Conservation (phyloP, 2,797 vertebrate species). For the Euphonia xanthogaster region DNA sequence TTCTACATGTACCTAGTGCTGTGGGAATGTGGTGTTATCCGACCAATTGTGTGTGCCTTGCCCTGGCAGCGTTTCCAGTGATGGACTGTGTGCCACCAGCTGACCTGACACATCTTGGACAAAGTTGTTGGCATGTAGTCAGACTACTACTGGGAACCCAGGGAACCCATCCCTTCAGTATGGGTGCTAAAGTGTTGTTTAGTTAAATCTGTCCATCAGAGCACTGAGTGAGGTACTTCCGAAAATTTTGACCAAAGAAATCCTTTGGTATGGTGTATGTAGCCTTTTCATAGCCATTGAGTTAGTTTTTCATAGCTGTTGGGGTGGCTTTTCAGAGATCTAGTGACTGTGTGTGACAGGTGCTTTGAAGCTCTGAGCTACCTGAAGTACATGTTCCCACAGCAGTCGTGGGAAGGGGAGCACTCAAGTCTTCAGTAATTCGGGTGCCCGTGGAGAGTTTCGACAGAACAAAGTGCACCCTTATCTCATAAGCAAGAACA, state of each 20-base stretch:
- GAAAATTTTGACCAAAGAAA: not conserved
- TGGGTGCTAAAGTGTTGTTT: not conserved
- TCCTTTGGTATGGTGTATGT: not conserved
- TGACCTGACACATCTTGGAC: not conserved
- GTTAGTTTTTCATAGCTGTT: not conserved
- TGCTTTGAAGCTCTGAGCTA: not conserved
- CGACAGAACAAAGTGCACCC: accelerated
- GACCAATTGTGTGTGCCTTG: accelerated
- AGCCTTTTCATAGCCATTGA: not conserved
- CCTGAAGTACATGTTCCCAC: not conserved
- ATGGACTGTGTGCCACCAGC: not conserved
- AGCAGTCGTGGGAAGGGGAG: not conserved
- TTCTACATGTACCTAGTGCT: not conserved
- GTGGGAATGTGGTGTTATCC: not conserved
- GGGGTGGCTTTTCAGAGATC: not conserved
- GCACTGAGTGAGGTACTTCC: not conserved
- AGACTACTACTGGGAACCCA: not conserved
- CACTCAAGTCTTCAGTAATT: not conserved
- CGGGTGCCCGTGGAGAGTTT: not conserved
- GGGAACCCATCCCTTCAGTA: not conserved
- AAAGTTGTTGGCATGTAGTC: not conserved
- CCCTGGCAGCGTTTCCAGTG: not conserved
- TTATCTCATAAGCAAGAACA: not conserved
- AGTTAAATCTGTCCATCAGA: not conserved
- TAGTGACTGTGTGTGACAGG: not conserved